Conservation (phyloP, 2,113 vertebrate species). For the Pogona vitticeps region DNA sequence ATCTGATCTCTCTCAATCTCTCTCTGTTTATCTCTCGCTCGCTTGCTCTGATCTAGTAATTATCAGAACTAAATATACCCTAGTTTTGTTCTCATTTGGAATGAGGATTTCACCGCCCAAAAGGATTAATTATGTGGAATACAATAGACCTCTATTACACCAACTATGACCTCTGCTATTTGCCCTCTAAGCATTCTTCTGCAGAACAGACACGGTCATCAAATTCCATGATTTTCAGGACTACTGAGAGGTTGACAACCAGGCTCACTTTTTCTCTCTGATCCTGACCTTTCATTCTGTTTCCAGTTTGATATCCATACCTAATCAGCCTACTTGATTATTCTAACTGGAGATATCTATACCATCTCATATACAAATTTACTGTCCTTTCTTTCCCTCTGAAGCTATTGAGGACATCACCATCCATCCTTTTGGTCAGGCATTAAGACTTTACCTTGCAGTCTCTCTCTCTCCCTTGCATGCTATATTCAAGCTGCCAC, state of each 20-base stretch:
- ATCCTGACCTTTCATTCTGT: not conserved
- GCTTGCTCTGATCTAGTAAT: not conserved
- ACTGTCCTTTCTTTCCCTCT: not conserved
- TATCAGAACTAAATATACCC: not conserved
- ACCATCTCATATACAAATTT: no score
- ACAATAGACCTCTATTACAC: not conserved
- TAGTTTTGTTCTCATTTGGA: not conserved
- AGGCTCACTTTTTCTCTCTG: not conserved
- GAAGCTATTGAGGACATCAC: not conserved
- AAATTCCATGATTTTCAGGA: not conserved
- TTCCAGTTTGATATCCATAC: not conserved
- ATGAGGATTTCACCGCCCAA: not conserved
- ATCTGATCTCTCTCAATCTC: no score
- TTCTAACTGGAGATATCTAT: not conserved
- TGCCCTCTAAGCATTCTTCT: not conserved
- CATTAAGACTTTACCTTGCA: not conserved
- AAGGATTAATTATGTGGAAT: not conserved
- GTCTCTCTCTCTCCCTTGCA: no score
- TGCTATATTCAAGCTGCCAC: not conserved
- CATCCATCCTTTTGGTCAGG: not conserved
- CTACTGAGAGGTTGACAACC: not conserved
- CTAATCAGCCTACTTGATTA: not conserved
- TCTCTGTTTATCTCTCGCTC: no score
- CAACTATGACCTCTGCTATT: not conserved
- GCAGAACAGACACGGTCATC: not conserved